phyloP scores from a whole-genome alignment of 2,888 invertebrate genomes.

The Lacanobia oleracea region DNA sequence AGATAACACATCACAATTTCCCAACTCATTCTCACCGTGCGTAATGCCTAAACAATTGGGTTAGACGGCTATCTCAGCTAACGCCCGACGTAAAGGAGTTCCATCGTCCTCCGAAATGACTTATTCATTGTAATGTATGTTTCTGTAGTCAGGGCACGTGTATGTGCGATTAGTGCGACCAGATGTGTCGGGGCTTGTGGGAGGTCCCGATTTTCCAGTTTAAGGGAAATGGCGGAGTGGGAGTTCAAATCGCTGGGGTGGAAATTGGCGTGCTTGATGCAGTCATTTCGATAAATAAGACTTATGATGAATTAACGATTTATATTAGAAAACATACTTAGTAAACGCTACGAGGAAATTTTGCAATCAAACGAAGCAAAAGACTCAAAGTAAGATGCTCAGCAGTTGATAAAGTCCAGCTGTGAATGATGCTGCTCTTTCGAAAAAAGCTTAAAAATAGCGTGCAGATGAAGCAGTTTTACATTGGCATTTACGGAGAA shows the following conservation, averaged over 20 bases:
- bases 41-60: conserved; percentile 55
- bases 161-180: conserved; percentile 50
- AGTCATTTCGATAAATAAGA: neutral
- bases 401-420: too few species aligned
- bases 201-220: conserved; percentile 22
- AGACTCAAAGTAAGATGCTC: too few species aligned
- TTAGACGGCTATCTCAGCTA: conserved; percentile 45
- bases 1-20: conserved; percentile 22
- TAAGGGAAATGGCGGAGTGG: neutral
- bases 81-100: conserved; percentile 45
- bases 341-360: too few species aligned
- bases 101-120: conserved; percentile 63
- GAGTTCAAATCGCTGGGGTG: neutral
- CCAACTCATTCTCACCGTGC: conserved; percentile 32
- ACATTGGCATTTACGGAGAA: too few species aligned
- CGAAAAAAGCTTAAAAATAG: too few species aligned
- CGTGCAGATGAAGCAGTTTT: too few species aligned
- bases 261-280: neutral
- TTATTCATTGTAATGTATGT: conserved; percentile 74
- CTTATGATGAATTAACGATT: neutral
- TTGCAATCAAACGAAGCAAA: too few species aligned
- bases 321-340: too few species aligned
- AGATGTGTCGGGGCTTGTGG: conserved; percentile 27
- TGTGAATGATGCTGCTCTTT: too few species aligned
- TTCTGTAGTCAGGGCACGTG: conserved; percentile 69